Percentiles rank a stretch among this genome's conserved stretches.
These are phyloP conservation scores for Ibidorhyncha struthersii DNA, from an alignment of 2,113 vertebrate genomes.

Conservation along the genomic window DNA sequence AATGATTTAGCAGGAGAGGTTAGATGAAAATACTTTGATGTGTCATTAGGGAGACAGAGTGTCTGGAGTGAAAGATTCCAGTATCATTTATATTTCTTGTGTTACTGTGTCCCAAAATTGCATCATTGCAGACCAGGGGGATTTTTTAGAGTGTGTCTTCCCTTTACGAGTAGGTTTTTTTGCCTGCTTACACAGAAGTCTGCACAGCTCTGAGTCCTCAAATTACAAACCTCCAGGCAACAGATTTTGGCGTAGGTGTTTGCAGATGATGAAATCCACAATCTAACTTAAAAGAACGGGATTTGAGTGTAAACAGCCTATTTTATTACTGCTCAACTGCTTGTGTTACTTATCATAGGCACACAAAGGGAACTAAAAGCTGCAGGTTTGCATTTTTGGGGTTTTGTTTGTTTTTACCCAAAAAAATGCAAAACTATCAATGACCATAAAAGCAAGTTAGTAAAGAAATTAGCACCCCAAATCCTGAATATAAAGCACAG, in stretches of 20 bases:
- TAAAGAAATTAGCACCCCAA: not conserved
- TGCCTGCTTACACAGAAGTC: not conserved
- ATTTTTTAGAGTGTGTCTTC: not conserved
- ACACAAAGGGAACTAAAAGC: not conserved
- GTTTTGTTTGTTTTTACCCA: not conserved
- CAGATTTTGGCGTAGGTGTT: not conserved
- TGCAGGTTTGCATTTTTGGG: not conserved
- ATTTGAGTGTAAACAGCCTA: not conserved
- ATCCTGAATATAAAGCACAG: not conserved
- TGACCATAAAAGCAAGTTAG: not conserved
- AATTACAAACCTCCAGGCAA: not conserved
- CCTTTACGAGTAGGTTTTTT: not conserved
- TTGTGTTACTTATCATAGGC: not conserved
- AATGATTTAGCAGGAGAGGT: slow-evolving; percentile 61
- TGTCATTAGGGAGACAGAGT: slow-evolving; percentile 59
- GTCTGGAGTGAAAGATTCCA: slow-evolving; percentile 30
- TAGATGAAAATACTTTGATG: slow-evolving; percentile 61
- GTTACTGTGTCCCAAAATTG: slow-evolving; percentile 18
- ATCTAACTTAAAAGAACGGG: not conserved
- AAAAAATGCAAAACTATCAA: not conserved
- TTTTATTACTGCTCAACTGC: not conserved
- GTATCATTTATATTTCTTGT: slow-evolving; percentile 49
- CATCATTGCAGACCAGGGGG: not conserved
- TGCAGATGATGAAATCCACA: not conserved
- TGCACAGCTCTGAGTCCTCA: not conserved